Evolutionary conservation across 2,888 invertebrate genomes (phyloP), one percentile per base, ranked within the genome.

Genomic region (Halictus quadricinctus): DNA sequence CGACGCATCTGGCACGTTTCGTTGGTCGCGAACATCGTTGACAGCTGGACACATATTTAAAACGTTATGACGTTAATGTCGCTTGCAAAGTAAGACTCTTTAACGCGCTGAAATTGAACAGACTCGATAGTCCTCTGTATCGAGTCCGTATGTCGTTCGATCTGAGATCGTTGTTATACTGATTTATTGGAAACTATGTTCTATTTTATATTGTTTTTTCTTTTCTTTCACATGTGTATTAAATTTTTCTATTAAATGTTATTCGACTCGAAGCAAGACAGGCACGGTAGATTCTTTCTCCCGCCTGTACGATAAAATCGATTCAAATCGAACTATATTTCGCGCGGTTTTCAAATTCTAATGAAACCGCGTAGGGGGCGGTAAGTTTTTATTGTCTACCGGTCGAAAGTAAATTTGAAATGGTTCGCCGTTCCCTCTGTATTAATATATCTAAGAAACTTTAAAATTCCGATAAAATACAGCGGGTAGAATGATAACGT

Each of bases 401-500:
- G 29, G 2, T 29, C 64, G 29, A 29, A 29, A 58, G 58, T 58
- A n/a, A 12, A n/a, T 58, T 58, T 12, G 58, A n/a, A n/a, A 58
- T 13, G 10, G 12, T 12, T 58, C n/a, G n/a, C 12, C 10, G n/a
- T 54, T 21, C 0, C 10, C 8, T 10, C 2, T 18, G 0, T 13
- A 5, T 13, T 25, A 36, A 36, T 1, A 12, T 60, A 25, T 0
- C 25, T 1, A 4, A 60, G 36, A 29, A 76, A 85, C 76, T 76
- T 66, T 64, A 41, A 10, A 21, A 15, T 66, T 69, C 13, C 15
- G 80, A 83, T 87, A 79, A 85, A 48, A 41, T 13, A 8, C 12
- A 54, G 48, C 60, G 60, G 58, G 69, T 70, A 73, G 21, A 50
- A 25, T 21, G 83, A 77, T 81, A 74, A 81, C 69, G 36, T 66